These are phyloP conservation scores for Lycorma delicatula DNA, from an alignment of 1,140 invertebrate genomes.

Conservation along the genomic window DNA sequence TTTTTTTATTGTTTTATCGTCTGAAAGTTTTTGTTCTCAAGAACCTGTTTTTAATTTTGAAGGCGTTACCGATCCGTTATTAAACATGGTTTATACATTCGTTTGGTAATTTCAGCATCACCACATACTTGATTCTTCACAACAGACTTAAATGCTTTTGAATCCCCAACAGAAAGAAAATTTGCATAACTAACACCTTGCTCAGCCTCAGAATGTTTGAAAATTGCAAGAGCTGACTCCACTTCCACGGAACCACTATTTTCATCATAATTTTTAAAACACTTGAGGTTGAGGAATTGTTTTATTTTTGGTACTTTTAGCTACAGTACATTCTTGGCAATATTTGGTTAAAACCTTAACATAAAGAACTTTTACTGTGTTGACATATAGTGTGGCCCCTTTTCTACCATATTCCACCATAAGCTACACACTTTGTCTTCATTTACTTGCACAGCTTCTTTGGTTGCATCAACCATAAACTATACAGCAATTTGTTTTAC, in stretches of 20 bases:
- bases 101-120: too few species aligned
- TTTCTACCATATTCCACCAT: too few species aligned
- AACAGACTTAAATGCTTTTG: slow-evolving; percentile 1
- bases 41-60: not conserved
- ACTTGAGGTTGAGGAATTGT: slow-evolving; percentile 3
- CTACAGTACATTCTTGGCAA: not conserved
- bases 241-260: slow-evolving; percentile 14
- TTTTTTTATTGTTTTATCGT: slow-evolving; percentile 3
- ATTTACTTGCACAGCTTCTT: too few species aligned
- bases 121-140: slow-evolving; percentile 3
- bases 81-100: slow-evolving; percentile 5
- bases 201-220: not conserved
- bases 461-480: too few species aligned
- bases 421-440: too few species aligned
- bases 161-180: too few species aligned
- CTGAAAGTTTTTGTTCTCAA: not conserved
- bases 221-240: not conserved
- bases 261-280: too few species aligned
- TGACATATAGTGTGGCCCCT: too few species aligned
- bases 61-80: slow-evolving; percentile 7
- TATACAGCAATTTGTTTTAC: too few species aligned
- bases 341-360: not conserved
- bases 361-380: slow-evolving; percentile 10
- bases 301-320: not conserved
- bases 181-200: slow-evolving; percentile 3